These are phyloP conservation scores for Danionella dracula DNA, from an alignment of 2,797 vertebrate genomes.

Conservation along the genomic window DNA sequence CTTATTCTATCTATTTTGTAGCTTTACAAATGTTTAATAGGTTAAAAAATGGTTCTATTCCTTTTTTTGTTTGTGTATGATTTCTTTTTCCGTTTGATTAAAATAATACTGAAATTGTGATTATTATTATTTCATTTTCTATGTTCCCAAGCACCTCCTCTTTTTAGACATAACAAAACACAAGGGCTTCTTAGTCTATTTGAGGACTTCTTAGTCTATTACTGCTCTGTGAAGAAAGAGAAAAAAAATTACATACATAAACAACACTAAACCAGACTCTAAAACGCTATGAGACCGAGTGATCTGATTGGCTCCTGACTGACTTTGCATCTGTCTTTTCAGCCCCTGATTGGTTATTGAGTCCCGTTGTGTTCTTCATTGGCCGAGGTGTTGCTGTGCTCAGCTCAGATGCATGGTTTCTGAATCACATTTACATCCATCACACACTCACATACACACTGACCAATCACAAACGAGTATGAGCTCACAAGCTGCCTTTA, in stretches of 20 bases:
- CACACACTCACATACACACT: not conserved
- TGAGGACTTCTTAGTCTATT: too few relatives aligned
- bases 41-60: too few relatives aligned
- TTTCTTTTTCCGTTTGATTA: too few relatives aligned
- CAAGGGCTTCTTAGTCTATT: too few relatives aligned
- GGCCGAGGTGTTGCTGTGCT: constrained; percentile 39
- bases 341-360: constrained; percentile 30
- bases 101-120: too few relatives aligned
- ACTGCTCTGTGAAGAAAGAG: not conserved
- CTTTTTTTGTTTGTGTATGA: too few relatives aligned
- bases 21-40: too few relatives aligned
- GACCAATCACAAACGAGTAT: not conserved
- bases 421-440: constrained; percentile 20
- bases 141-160: too few relatives aligned
- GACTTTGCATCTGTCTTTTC: not conserved
- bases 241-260: not conserved
- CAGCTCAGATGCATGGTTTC: constrained; percentile 5
- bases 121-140: too few relatives aligned
- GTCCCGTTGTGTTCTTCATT: constrained; percentile 24
- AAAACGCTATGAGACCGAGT: not conserved
- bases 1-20: too few relatives aligned
- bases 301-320: constrained; percentile 26
- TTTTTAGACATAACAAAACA: too few relatives aligned
- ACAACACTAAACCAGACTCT: constrained; percentile 19
- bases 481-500: constrained; percentile 7